Evolutionary conservation across 2,888 invertebrate genomes (phyloP), one percentile per base, ranked within the genome.

Genomic region (Drosophila neutralis): DNA sequence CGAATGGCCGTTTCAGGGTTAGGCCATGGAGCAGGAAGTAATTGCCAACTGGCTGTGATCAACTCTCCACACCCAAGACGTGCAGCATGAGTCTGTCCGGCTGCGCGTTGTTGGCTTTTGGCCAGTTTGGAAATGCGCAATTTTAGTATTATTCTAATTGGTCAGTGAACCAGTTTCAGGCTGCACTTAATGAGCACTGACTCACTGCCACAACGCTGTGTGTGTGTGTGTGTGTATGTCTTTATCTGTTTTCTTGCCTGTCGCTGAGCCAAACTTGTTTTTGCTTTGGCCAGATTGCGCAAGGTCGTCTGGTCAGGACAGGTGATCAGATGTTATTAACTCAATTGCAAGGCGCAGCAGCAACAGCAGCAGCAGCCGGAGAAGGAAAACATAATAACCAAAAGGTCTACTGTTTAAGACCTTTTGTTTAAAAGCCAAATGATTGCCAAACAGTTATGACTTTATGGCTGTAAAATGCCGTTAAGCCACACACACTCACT

Each of bases 291-390:
- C 81, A 67, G 90, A 86, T 86, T 86, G 90, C 90, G 90, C 90
- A 86, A 86, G 86, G 86, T 90, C 86, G 90, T 76, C 89, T 88
- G 90, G 86, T 89, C 86, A 76, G 86, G 82, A 85, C 86, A 90
- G 89, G 85, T 86, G 90, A 78, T 64, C 71, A 27, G 36, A 59
- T 35, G 53, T 69, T 72, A 82, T 71, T 73, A 82, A 71, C 69
- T 78, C 73, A 78, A 76, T 84, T 89, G 87, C 68, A 74, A 69
- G 67, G 67, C 48, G 63, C 52, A 40, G 59, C 35, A 31, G 3
- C 36, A 36, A 15, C 48, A 57, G 42, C 31, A 36, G 70, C 56
- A 42, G 27, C 65, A 63, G 63, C 63, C 33, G 53, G 35, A 51
- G n/a, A 54, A 68, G 27, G 21, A n/a, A 13, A 62, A 24, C 40